phyloP scores from a whole-genome alignment of 2,888 invertebrate genomes.

The Cynaeus angustus region DNA sequence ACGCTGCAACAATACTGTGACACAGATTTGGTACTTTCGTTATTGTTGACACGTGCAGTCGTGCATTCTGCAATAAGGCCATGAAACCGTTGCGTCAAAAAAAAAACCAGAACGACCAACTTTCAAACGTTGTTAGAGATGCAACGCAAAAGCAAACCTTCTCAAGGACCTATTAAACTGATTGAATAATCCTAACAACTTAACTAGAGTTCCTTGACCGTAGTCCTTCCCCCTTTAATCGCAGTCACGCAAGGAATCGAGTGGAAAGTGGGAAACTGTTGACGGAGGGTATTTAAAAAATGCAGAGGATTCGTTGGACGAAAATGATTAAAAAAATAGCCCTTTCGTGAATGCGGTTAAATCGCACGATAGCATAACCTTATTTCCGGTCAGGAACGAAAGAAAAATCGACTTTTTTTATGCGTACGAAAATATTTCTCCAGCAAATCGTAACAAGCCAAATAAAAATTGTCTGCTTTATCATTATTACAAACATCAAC shows the following conservation, averaged over 20 bases:
- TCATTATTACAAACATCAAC: constrained; percentile 7
- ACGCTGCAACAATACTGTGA: constrained; percentile 43
- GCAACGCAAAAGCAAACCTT: constrained; percentile 34
- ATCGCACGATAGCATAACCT: not conserved
- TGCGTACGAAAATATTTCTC: not conserved
- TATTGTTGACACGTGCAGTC: constrained; percentile 45
- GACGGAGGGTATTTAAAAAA: constrained; percentile 9
- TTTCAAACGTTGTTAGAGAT: constrained; percentile 20
- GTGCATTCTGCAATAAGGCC: constrained; percentile 47
- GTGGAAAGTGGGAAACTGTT: not conserved
- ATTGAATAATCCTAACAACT: constrained; percentile 40
- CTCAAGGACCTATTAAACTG: constrained; percentile 36
- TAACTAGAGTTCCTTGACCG: constrained; percentile 44
- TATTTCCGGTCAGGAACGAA: constrained; percentile 13
- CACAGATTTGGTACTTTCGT: constrained; percentile 46
- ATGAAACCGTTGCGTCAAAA: constrained; percentile 36
- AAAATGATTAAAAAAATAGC: constrained; percentile 3
- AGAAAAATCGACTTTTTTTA: not conserved
- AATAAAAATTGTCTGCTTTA: constrained; percentile 23
- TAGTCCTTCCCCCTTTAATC: constrained; percentile 35
- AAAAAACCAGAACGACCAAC: constrained; percentile 18
- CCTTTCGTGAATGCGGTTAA: not conserved
- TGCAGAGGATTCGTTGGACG: constrained; percentile 2
- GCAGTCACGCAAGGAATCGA: constrained; percentile 13
- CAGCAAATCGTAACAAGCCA: not conserved